Percentiles rank a stretch among this genome's conserved stretches.
Conservation (phyloP, 2,797 vertebrate species). For the Dryobates pubescens region DNA sequence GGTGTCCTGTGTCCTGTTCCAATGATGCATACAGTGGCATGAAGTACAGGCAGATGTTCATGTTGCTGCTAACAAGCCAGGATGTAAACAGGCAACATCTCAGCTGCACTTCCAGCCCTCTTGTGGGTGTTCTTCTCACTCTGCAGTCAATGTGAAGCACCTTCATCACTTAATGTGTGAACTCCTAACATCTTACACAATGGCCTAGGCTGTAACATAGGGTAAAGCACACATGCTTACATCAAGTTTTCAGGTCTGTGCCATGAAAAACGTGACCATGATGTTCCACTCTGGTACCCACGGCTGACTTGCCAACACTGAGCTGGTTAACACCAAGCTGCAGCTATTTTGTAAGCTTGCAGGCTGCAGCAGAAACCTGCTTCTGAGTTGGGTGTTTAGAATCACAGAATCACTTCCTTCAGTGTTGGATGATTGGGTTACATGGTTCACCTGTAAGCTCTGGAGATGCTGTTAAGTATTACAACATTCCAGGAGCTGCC, state of each 20-base stretch:
- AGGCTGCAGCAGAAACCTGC: not conserved
- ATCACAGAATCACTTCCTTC: not conserved
- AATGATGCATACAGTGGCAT: not conserved
- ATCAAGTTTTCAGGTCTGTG: not conserved
- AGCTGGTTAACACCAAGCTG: not conserved
- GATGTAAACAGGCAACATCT: not conserved
- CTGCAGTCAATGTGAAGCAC: not conserved
- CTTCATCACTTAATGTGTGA: not conserved
- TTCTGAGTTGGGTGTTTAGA: not conserved
- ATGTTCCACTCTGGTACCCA: not conserved
- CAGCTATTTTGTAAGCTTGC: not conserved
- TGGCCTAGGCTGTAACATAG: not conserved
- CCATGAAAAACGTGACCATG: not conserved
- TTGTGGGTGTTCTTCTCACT: not conserved
- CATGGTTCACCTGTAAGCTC: not conserved
- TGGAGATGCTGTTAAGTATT: not conserved
- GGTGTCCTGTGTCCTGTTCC: not conserved
- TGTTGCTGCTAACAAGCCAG: not conserved
- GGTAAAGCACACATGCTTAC: not conserved
- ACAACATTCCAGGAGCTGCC: not conserved
- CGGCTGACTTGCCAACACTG: not conserved
- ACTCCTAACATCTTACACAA: not conserved
- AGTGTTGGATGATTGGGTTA: rapidly evolving
- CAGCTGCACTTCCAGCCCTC: not conserved
- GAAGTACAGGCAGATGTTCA: not conserved